Evolutionary conservation across 2,797 vertebrate species (phyloP), one percentile per base, ranked within the genome.

Genomic region (Malacoctenus gilli): DNA sequence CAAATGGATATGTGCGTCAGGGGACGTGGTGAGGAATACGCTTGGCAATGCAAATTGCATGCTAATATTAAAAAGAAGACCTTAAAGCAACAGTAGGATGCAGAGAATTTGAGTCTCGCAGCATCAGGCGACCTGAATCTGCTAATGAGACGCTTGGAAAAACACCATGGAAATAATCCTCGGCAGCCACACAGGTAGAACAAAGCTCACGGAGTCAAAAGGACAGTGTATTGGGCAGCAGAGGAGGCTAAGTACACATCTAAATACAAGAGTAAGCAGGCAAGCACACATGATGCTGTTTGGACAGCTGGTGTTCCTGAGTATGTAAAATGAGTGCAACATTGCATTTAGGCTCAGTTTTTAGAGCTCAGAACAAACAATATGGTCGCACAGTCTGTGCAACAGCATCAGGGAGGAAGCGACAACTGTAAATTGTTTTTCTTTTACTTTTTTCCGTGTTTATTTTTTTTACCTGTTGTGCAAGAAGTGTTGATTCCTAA

Each of bases 261-360:
- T 80, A 81, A 90, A 87, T 87, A 85, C 73, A 75, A 77, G 84
- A 85, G 71, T 88, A 43, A 89, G 90, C 51, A 82, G 94, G 92
- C 93, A 91, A 89, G 90, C 91, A 93, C 88, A 85, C 85, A 86
- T 19, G 63, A 84, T 77, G 70, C 85, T 85, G 92, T 98, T 96
- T 97, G 93, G 92, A 95, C 96, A 98, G 95, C 96, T 98, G 95
- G 84, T 85, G 54, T 83, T 90, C 82, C 91, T 75, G 54, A 87
- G 81, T 84, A 88, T 88, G 91, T 91, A 90, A 87, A 92, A 87
- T 89, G 85, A 89, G 91, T 77, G 86, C 88, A 51, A 73, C 86
- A 62, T 85, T 50, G 16, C 80, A 82, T 90, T 80, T 84, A 53
- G 77, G 22, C 30, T 73, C 72, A 71, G 74, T 77, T 82, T 82